Evolutionary conservation across 2,797 vertebrate species (phyloP).

Genomic region (Podarcis siculus): DNA sequence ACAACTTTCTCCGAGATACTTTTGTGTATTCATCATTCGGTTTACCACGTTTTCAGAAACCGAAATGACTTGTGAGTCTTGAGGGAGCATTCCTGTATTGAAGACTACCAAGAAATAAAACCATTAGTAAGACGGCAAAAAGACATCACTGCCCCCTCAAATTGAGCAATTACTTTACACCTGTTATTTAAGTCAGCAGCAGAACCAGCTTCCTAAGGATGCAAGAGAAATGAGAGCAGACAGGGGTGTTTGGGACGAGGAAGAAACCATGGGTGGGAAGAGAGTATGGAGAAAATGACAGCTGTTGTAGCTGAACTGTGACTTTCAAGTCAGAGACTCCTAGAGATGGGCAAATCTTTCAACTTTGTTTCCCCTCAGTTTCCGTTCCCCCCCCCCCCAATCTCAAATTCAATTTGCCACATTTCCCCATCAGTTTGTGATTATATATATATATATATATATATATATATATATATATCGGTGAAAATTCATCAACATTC

Average conservation of each 20-base stretch:
- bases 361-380: too few relatives aligned
- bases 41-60: neutral
- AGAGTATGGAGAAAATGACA: neutral
- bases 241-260: neutral
- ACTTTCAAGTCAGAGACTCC: neutral
- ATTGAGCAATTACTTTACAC: neutral
- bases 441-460: too few relatives aligned
- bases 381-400: too few relatives aligned
- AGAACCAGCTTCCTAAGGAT: neutral
- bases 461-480: too few relatives aligned
- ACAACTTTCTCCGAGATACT: neutral
- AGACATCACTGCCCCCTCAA: neutral
- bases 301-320: neutral
- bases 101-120: neutral
- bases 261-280: neutral
- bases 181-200: neutral
- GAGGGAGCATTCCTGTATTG: neutral
- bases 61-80: neutral
- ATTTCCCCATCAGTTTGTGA: neutral
- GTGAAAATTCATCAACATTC: too few relatives aligned
- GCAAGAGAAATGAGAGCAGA: neutral
- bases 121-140: neutral
- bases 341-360: too few relatives aligned
- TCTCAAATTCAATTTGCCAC: neutral
- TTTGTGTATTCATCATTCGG: slow-evolving; percentile 1